Evolutionary conservation across 2,113 vertebrate genomes (phyloP).

Genomic region (Xiphorhynchus elegans): DNA sequence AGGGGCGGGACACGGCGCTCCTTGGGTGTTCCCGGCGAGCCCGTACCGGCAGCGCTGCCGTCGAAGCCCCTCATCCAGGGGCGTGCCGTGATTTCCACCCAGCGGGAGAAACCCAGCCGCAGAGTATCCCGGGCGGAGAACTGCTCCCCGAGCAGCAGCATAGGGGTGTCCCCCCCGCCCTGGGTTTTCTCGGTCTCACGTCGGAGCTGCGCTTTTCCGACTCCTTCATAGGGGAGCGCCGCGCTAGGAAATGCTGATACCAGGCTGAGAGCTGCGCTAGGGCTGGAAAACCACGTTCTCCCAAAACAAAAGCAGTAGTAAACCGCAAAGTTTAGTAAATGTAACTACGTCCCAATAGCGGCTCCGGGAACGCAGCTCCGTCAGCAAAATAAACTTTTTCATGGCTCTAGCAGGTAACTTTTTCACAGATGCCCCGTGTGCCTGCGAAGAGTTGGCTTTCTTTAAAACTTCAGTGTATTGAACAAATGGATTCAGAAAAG

Average conservation of each 20-base stretch:
- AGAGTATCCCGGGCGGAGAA: not conserved
- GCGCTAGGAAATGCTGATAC: not conserved
- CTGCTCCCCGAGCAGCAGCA: fast-evolving
- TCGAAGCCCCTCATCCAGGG: not conserved
- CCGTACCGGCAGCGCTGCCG: not conserved
- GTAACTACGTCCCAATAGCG: not conserved
- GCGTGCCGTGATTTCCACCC: not conserved
- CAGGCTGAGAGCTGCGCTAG: not conserved
- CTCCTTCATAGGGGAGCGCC: fast-evolving
- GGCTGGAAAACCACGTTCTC: not conserved
- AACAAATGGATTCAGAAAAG: not conserved
- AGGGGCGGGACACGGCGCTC: not conserved
- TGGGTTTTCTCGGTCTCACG: fast-evolving
- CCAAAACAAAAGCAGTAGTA: not conserved
- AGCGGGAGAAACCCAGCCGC: fast-evolving
- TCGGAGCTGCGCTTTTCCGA: not conserved
- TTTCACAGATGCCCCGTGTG: not conserved
- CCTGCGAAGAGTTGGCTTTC: not conserved
- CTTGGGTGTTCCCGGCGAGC: not conserved
- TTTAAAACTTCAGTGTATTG: not conserved
- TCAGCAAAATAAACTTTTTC: not conserved
- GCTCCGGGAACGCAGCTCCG: not conserved
- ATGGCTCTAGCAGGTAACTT: not conserved
- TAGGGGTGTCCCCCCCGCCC: too few relatives aligned
- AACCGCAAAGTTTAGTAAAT: not conserved